Base-by-base conservation (phyloP, 1,140 invertebrate species). In the Orchestia grillus region DNA sequence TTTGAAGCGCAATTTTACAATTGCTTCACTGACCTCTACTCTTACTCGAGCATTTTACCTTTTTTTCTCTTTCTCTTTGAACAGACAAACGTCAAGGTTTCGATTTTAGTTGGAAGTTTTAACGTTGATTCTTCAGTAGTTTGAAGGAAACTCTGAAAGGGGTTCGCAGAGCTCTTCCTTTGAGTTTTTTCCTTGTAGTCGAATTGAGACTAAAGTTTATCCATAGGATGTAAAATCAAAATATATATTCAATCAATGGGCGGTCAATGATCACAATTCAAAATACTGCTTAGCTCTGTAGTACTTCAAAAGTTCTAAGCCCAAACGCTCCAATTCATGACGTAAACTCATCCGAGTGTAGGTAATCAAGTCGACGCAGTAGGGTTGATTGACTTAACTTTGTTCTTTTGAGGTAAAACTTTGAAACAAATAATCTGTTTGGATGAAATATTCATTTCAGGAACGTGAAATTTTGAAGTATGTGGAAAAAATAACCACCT, bases 1-100 rank as follows among this genome's bases (percentile, higher is more conserved):
- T 94, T 94, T 94, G 43, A 94, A 94, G 43, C 40, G 92, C 40
- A 11, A 23, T 44, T 94, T 94, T 94, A 77, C 15, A 77, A 77
- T 77, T 77, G n/a, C 88, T 43, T 44, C 43, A 16, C 88, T 90
- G 43, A 90, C 88, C 88, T 90, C 41, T 90, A 90, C 88, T 44
- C 88, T 36, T 77, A 77, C 28, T 77, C 62, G 1, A 36, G 62
- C 36, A 23, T 77, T 77, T 77, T 77, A 53, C 47, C 6, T 40
- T 4, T 41, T 41, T 90, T 90, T 44, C 42, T 90, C 36, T 40
- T n/a, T n/a, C 87, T 6, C 41, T 90, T 43, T 90, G 41, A 90
- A 77, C 28, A 19, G 11, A 15, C 15, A 28, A 77, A 19, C 62
- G 62, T 77, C 11, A 77, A 36, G 62, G 28, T 36, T 77, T 77